phyloP scores from a whole-genome alignment of 1,140 invertebrate species.

The Sycobia sp. region DNA sequence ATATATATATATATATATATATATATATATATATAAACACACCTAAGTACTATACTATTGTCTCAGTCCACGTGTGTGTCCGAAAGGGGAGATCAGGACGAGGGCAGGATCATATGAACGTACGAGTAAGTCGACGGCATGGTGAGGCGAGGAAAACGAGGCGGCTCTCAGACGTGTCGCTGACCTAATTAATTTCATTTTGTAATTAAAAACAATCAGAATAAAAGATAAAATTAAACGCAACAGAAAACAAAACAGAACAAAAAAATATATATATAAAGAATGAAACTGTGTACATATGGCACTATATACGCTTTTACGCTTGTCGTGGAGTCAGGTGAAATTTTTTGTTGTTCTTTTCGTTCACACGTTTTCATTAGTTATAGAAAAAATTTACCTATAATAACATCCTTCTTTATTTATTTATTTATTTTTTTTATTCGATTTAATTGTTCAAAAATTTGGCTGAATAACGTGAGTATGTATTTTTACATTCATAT shows the following conservation, averaged over 20 bases:
- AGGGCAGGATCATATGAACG: background rate
- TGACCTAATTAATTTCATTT: conserved; percentile 10
- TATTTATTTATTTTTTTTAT: conserved; percentile 10
- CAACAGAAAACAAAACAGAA: too few relatives aligned
- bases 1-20: conserved; percentile 4
- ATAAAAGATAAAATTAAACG: too few relatives aligned
- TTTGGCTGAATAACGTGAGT: conserved; percentile 6
- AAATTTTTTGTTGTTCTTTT: conserved; percentile 13
- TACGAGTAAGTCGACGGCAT: background rate
- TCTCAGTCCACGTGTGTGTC: background rate
- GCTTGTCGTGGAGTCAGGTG: conserved; percentile 15
- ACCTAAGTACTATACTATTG: background rate
- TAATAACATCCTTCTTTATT: too few relatives aligned
- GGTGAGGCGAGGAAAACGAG: background rate
- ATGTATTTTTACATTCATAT: too few relatives aligned
- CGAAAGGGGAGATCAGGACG: background rate
- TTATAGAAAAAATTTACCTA: conserved; percentile 3
- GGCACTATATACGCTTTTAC: conserved; percentile 26
- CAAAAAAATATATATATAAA: conserved; percentile 20
- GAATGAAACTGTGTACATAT: conserved; percentile 27
- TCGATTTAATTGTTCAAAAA: background rate
- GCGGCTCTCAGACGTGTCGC: background rate
- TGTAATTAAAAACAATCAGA: conserved; percentile 11
- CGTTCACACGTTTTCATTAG: conserved; percentile 17
- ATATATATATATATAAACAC: conserved; percentile 1